Evolutionary conservation across 2,888 invertebrate genomes (phyloP).

Genomic region (Noctua janthe): DNA sequence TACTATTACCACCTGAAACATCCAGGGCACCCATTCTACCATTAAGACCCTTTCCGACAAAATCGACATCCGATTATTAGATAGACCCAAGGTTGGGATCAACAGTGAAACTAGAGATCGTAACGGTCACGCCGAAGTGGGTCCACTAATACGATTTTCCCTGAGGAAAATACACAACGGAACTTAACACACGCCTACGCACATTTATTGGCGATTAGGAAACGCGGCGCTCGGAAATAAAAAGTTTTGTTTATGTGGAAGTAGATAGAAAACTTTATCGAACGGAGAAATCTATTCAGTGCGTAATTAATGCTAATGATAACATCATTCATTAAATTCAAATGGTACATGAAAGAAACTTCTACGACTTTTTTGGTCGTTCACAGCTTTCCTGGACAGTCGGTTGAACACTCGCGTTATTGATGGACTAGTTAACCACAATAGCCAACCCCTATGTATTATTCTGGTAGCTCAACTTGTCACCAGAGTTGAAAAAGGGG

Average conservation of each 20-base stretch:
- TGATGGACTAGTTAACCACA: neutral
- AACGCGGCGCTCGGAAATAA: constrained; percentile 15
- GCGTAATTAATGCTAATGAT: neutral
- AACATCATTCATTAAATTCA: neutral
- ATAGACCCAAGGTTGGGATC: constrained; percentile 63
- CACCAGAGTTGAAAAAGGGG: neutral
- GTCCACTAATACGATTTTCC: constrained; percentile 71
- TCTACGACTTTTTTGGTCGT: neutral
- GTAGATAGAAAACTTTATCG: neutral
- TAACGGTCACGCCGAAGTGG: constrained; percentile 74
- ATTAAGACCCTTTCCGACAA: constrained; percentile 18
- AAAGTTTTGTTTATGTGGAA: neutral
- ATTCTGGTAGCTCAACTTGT: neutral
- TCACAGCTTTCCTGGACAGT: neutral
- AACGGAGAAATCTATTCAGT: neutral
- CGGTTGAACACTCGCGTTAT: neutral
- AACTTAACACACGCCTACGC: constrained; percentile 57
- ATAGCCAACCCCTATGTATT: neutral
- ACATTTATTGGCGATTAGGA: constrained; percentile 49
- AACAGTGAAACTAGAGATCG: constrained; percentile 74
- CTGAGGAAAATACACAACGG: constrained; percentile 64
- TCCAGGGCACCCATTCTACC: neutral
- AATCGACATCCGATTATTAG: constrained; percentile 48
- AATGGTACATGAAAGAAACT: neutral
- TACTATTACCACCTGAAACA: neutral